phyloP scores from a whole-genome alignment of 1,140 invertebrate species.

The Eriosoma lanigerum region DNA sequence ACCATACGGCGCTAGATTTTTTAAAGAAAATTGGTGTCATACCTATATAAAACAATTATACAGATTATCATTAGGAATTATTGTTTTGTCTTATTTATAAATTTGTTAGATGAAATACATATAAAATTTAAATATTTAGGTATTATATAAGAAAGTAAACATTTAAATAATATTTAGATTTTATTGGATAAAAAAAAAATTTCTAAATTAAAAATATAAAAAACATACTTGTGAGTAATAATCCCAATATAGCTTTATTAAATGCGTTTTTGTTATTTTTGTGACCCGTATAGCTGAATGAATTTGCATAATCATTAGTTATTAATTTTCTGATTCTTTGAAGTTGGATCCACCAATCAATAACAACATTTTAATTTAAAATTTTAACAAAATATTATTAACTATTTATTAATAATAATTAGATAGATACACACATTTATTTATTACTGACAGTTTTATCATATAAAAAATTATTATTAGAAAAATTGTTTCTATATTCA shows the following conservation, averaged over 20 bases:
- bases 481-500: background rate
- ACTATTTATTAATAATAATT: background rate
- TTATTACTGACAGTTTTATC: background rate
- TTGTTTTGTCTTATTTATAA: too few species aligned
- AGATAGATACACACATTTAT: background rate
- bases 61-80: too few species aligned
- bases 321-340: background rate
- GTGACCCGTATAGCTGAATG: background rate
- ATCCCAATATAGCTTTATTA: background rate
- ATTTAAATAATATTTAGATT: background rate
- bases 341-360: slow-evolving; percentile 9
- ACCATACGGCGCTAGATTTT: too few species aligned
- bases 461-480: background rate
- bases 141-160: background rate
- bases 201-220: background rate
- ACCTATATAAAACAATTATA: too few species aligned
- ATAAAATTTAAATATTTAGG: too few species aligned
- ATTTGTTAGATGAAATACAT: too few species aligned
- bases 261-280: slow-evolving; percentile 6
- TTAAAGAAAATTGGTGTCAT: too few species aligned
- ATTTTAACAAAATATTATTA: background rate
- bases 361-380: background rate
- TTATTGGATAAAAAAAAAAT: background rate
- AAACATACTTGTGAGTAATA: background rate
- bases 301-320: background rate